These are phyloP conservation scores for Fissipunctia ypsillon DNA, from an alignment of 2,888 invertebrate species.

Conservation along the genomic window DNA sequence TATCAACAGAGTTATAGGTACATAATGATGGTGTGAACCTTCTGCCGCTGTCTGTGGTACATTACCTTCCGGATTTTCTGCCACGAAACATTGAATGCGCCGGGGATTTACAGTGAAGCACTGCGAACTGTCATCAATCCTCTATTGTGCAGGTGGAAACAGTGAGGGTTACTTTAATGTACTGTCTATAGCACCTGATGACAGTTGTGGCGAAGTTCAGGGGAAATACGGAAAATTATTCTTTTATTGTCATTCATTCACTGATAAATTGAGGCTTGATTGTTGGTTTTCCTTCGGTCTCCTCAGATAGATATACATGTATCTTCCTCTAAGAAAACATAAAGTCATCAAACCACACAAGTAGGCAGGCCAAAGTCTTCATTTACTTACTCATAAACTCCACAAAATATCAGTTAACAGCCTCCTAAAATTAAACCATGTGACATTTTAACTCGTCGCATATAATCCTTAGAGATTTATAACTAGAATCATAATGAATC, in stretches of 20 bases:
- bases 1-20: neutral
- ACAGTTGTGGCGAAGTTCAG: slow-evolving; percentile 1
- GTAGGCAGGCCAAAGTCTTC: neutral
- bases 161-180: slow-evolving; percentile 40
- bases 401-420: slow-evolving; percentile 19
- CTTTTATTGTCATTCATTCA: slow-evolving; percentile 1
- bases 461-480: slow-evolving; percentile 52
- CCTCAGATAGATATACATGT: neutral
- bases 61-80: slow-evolving; percentile 20
- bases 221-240: neutral
- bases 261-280: neutral
- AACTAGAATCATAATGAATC: slow-evolving; percentile 60
- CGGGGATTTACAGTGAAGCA: slow-evolving; percentile 73
- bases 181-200: slow-evolving; percentile 20
- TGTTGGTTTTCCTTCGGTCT: neutral
- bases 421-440: slow-evolving; percentile 21
- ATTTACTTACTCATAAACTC: neutral
- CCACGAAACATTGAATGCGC: slow-evolving; percentile 72
- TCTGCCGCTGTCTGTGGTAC: slow-evolving; percentile 17
- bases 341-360: neutral
- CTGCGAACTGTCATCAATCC: slow-evolving; percentile 71
- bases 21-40: neutral
- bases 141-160: slow-evolving; percentile 63
- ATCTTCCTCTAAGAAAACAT: neutral
- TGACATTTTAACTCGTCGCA: slow-evolving; percentile 25